phyloP scores from a whole-genome alignment of 2,113 vertebrate genomes.

The Ptilorrhoa leucosticta region DNA sequence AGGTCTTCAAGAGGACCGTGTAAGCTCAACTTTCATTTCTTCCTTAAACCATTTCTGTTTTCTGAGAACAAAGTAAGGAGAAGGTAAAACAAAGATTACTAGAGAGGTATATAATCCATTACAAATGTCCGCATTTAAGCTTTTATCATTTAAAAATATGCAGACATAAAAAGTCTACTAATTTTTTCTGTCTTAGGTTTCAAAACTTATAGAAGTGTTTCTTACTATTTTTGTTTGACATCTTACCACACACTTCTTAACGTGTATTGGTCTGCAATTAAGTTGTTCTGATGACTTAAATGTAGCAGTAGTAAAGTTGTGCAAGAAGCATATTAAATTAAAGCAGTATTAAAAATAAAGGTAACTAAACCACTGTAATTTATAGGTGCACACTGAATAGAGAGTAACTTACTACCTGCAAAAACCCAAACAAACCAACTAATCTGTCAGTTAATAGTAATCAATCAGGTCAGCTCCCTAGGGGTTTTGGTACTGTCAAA shows the following conservation, averaged over 20 bases:
- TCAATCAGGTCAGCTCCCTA: conserved; percentile 1
- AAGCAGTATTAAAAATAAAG: neutral
- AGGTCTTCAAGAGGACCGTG: neutral
- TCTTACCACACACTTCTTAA: neutral
- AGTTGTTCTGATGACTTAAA: neutral
- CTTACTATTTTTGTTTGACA: neutral
- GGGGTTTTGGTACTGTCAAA: conserved; percentile 13
- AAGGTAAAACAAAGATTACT: neutral
- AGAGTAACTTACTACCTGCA: neutral
- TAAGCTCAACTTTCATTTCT: neutral
- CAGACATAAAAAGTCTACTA: neutral
- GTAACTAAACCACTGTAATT: neutral
- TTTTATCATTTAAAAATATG: neutral
- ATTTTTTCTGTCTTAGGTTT: neutral
- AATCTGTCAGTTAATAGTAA: conserved; percentile 28
- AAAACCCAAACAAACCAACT: neutral
- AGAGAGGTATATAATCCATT: neutral
- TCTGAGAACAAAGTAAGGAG: neutral
- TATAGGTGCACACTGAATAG: neutral
- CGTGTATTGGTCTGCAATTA: neutral
- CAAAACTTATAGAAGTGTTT: neutral
- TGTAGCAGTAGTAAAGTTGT: neutral
- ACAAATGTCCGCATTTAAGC: neutral
- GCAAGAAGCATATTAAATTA: neutral
- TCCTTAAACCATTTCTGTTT: neutral